Conservation (phyloP, 2,113 vertebrate genomes). For the Montifringilla adamsi region DNA sequence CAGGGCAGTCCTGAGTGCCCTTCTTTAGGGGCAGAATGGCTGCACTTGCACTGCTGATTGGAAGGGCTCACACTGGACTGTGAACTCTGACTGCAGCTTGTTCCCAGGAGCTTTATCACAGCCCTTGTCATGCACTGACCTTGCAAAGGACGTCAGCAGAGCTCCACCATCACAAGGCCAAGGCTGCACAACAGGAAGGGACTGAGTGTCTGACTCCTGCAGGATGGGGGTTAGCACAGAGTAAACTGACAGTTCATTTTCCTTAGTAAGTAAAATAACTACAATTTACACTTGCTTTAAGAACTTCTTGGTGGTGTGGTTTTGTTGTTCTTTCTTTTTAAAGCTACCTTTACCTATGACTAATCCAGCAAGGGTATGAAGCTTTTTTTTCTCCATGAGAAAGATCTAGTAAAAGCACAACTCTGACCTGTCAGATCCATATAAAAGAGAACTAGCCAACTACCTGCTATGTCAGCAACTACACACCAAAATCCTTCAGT, state of each 20-base stretch:
- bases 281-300: neutral
- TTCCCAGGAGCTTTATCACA: neutral
- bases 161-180: neutral
- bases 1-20: neutral
- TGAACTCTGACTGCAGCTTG: accelerated
- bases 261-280: neutral
- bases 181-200: neutral
- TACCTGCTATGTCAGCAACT: neutral
- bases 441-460: neutral
- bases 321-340: neutral
- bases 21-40: neutral
- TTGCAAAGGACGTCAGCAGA: neutral
- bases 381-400: neutral
- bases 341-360: neutral
- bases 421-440: neutral
- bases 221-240: neutral
- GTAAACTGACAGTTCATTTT: neutral
- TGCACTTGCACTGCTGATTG: neutral
- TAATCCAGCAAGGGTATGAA: neutral
- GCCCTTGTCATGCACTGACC: neutral
- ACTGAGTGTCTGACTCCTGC: neutral
- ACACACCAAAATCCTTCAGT: neutral
- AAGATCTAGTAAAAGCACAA: neutral
- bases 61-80: neutral
- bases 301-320: neutral